Evolutionary conservation across 2,888 invertebrate genomes (phyloP), one percentile per base, ranked within the genome.

Genomic region (Cheilosia pagana): DNA sequence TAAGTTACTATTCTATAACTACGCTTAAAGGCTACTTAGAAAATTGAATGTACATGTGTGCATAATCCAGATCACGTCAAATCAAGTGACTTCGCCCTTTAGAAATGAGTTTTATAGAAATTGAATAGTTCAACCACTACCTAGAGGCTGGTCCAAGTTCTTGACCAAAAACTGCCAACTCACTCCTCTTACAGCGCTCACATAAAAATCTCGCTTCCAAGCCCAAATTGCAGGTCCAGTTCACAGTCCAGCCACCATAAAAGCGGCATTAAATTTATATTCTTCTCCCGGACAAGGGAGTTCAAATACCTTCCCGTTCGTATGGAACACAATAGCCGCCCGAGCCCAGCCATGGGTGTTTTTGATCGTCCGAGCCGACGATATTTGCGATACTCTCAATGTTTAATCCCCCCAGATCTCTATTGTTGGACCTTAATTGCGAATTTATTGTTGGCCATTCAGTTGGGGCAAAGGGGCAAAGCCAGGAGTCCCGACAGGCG

Each of bases 341-440:
- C 28, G 8, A 28, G 8, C 8, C 28, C 28, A 7, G 8, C 8
- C 7, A 43, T 39, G 41, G 8, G 35, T 4, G n/a, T 52, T 50
- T 35, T 57, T 59, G 50, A 72, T 59, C 31, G 35, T 43, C 57
- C 72, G 23, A 45, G 14, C n/a, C 52, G 45, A 45, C 50, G 55
- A 55, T 82, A 72, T 77, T 71, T 82, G 81, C 77, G n/a, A 77
- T 71, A 65, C 71, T 65, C 71, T 65, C 81, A 77, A 60, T 59
- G 63, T n/a, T 71, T 59, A 76, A 81, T 68, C 75, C 75, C 52
- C 39, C 35, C 10, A 43, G 60, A 65, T 53, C 14, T 60, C 81
- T 71, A 77, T 77, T 81, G 81, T 71, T 60, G 52, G 39, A 63
- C 81, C 77, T 71, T 82, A 82, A 82, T 82, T 82, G 71, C 71